Base-by-base conservation (phyloP, 2,797 vertebrate genomes). In the Siniperca obscura region DNA sequence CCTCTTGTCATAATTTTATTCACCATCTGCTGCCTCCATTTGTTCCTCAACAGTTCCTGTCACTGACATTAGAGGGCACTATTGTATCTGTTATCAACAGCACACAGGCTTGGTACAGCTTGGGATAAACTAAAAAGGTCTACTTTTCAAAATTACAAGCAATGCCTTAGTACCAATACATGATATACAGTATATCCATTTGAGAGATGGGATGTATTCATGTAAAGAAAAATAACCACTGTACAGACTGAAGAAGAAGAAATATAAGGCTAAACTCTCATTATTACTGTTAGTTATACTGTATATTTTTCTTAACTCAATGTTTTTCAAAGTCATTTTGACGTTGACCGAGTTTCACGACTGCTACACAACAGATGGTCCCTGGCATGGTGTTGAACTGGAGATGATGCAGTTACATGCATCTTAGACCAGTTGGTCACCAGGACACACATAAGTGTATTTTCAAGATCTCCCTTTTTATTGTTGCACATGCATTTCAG, bases 51-150 rank as follows among this genome's bases (percentile, higher is more conserved):
- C 62, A 76, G 61, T 78, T 81, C 68, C 48, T 25, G 1, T 76
- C 12, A 25, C 25, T 22, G 19, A 75, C 85, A 89, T 88, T 70
- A 87, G 92, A 91, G 78, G 88, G 81, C 76, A 36, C 40, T 66
- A 14, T 76, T 55, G 66, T 59, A 68, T 70, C 19, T 77, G 1
- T 40, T 76, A 83, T 85, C 40, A 74, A 21, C 65, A 53, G 8
- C 38, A 27, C 9, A 9, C 13, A 62, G 0, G 11, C 5, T 60
- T 10, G 1, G 30, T 27, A 2, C 25, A 22, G 0, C 2, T 5
- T 44, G 8, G 11, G 16, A 27, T 27, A 46, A 75, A 30, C 27
- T 69, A 44, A 48, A 48, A 70, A 65, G 59, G 30, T 67, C 19
- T 48, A 10, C 12, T 48, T 57, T 68, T 30, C 17, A 42, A 44